phyloP scores from a whole-genome alignment of 2,113 vertebrate genomes.

The Melospiza georgiana region DNA sequence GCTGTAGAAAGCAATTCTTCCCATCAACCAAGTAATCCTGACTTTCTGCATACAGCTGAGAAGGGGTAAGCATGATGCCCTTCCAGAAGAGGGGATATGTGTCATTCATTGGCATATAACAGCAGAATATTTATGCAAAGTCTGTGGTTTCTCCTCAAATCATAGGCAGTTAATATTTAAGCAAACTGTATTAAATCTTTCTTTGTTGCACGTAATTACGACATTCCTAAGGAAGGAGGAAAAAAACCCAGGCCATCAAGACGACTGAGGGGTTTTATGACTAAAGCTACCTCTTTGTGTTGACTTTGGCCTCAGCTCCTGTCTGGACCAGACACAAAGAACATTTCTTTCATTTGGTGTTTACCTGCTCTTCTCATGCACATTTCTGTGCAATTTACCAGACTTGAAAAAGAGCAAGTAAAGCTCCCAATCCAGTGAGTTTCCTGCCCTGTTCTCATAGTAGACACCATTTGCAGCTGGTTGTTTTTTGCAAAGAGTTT shows the following conservation, averaged over 20 bases:
- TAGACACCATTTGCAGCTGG: background rate
- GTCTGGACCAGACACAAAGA: slow-evolving; percentile 5
- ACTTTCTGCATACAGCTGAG: background rate
- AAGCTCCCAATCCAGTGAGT: background rate
- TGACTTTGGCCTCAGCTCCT: slow-evolving; percentile 22
- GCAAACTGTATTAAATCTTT: background rate
- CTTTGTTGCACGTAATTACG: background rate
- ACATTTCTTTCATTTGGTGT: background rate
- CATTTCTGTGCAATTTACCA: background rate
- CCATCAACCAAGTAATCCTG: background rate
- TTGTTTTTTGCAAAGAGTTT: background rate
- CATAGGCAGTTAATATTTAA: background rate
- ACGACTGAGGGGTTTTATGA: background rate
- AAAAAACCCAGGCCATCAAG: background rate
- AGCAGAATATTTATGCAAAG: background rate
- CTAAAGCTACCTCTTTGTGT: background rate
- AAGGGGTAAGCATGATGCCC: background rate
- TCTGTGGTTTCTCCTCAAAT: background rate
- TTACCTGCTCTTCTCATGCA: background rate
- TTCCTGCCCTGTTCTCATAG: background rate
- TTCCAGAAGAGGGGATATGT: background rate
- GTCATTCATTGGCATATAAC: background rate
- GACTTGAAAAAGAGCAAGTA: background rate
- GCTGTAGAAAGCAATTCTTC: background rate
- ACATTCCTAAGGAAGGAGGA: background rate